Conservation (phyloP, 2,888 invertebrate species). For the Urechis unicinctus region DNA sequence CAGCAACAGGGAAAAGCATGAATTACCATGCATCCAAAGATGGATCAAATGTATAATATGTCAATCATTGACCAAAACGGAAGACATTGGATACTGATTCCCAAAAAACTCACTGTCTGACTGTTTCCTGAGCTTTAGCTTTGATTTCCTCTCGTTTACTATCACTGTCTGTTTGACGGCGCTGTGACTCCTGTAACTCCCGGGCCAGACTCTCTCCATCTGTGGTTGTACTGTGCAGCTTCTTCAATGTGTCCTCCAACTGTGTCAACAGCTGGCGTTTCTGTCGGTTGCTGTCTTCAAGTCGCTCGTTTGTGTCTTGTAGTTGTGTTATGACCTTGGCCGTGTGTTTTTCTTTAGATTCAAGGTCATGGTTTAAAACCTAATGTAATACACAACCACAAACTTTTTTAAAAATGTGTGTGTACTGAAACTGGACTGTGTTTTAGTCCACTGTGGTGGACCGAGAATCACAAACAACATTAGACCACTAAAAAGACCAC, state of each 20-base stretch:
- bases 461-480: too few relatives aligned
- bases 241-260: slow-evolving; percentile 33
- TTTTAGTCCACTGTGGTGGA: too few relatives aligned
- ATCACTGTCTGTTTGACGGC: slow-evolving; percentile 20
- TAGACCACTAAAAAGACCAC: too few relatives aligned
- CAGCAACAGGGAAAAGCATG: too few relatives aligned
- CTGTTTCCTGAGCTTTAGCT: slow-evolving; percentile 41
- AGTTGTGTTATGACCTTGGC: slow-evolving; percentile 25
- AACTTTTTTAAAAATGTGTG: too few relatives aligned
- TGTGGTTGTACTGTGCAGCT: slow-evolving; percentile 29
- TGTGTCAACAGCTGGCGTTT: slow-evolving; percentile 29
- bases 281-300: slow-evolving; percentile 34
- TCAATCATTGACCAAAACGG: too few relatives aligned
- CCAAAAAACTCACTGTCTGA: slow-evolving; percentile 41
- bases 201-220: slow-evolving; percentile 31
- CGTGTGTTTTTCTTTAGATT: slow-evolving; percentile 18
- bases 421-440: too few relatives aligned
- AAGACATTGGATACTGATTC: too few relatives aligned
- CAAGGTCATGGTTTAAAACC: slow-evolving; percentile 38
- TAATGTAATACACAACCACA: slow-evolving; percentile 13
- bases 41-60: too few relatives aligned
- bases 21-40: too few relatives aligned
- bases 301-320: slow-evolving; percentile 36
- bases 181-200: slow-evolving; percentile 20
- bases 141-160: slow-evolving; percentile 41